Evolutionary conservation across 2,113 vertebrate species (phyloP).

Genomic region (Ciconia stormi): DNA sequence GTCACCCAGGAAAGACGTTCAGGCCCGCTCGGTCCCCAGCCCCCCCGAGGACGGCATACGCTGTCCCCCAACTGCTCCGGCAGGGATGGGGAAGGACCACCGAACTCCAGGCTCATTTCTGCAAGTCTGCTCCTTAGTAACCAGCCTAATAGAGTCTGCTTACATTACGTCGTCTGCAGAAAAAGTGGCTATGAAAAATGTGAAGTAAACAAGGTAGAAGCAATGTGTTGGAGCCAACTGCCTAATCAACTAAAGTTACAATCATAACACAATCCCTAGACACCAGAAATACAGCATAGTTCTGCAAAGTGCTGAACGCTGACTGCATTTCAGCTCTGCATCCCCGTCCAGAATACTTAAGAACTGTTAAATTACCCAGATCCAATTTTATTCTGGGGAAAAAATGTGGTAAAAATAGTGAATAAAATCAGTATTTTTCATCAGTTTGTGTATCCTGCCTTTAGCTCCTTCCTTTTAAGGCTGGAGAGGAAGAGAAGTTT

Average conservation of each 20-base stretch:
- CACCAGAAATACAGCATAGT: neutral
- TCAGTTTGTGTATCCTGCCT: slow-evolving; percentile 23
- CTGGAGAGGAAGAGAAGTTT: neutral
- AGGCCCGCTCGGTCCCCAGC: neutral
- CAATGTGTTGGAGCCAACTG: neutral
- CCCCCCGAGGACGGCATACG: neutral
- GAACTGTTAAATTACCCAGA: neutral
- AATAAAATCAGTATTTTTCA: slow-evolving; percentile 43
- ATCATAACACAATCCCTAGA: neutral
- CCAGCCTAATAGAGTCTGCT: neutral
- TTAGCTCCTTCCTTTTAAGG: slow-evolving; percentile 53
- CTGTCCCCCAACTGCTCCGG: too few species aligned
- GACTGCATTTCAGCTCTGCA: neutral
- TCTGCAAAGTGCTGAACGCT: neutral
- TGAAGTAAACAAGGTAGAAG: neutral
- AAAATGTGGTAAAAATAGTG: slow-evolving; percentile 11
- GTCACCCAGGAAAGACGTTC: neutral
- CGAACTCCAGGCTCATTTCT: neutral
- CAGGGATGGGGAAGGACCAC: neutral
- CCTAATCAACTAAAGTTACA: neutral
- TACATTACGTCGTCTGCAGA: neutral
- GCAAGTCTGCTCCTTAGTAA: neutral
- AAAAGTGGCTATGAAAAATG: neutral
- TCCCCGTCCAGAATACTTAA: neutral
- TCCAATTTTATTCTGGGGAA: neutral